Percentiles rank a stretch among this genome's conserved stretches.
Conservation (phyloP, 2,888 invertebrate species). For the Odontothrips loti region DNA sequence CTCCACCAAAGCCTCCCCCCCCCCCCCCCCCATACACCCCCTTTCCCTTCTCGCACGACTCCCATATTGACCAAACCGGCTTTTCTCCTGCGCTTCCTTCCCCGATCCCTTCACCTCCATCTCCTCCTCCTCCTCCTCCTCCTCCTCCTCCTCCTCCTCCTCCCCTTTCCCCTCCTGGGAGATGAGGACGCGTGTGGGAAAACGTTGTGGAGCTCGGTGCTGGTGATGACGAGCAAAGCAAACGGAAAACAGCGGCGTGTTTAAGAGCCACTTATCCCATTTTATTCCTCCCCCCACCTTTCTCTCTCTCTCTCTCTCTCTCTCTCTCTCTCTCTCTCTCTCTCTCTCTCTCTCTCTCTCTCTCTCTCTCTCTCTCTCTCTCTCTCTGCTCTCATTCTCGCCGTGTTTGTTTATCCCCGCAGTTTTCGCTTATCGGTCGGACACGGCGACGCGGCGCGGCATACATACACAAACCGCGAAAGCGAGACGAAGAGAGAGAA, state of each 20-base stretch:
- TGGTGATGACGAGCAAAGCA: too few relatives aligned
- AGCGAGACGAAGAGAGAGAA: neutral
- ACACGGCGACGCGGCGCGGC: neutral
- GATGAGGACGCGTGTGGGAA: too few relatives aligned
- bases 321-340: too few relatives aligned
- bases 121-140: neutral
- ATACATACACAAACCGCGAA: neutral
- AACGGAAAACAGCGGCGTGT: too few relatives aligned
- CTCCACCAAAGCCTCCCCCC: neutral
- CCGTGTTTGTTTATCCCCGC: neutral
- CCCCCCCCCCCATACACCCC: neutral
- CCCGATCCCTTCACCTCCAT: neutral
- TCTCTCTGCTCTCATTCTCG: too few relatives aligned
- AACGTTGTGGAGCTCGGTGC: too few relatives aligned
- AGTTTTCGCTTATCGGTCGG: neutral
- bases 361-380: too few relatives aligned
- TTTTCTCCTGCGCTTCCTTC: neutral
- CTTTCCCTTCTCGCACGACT: neutral
- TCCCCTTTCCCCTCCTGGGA: neutral
- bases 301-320: too few relatives aligned
- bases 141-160: neutral
- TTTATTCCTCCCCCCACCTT: too few relatives aligned
- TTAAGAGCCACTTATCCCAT: too few relatives aligned
- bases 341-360: too few relatives aligned
- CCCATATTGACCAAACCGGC: slow-evolving; percentile 3